Percentiles rank a stretch among this genome's conserved stretches.
phyloP scores from a whole-genome alignment of 1,140 invertebrate genomes.

The Pseudomyrmex gracilis region DNA sequence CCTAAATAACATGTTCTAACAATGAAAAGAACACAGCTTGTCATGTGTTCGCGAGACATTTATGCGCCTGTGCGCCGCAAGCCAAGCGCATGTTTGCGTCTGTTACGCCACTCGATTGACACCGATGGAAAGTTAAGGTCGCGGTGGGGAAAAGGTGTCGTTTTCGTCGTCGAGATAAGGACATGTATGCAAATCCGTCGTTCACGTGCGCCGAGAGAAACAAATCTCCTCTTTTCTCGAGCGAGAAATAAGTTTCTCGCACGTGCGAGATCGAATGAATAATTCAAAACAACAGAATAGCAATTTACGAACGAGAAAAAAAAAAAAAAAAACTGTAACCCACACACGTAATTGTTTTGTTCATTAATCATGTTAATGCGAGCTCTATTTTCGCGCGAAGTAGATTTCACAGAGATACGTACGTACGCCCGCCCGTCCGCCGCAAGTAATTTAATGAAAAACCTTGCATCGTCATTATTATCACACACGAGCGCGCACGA shows the following conservation, averaged over 20 bases:
- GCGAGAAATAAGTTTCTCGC: neutral
- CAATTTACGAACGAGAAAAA: neutral
- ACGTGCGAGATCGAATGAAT: conserved; percentile 13
- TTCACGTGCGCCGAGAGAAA: neutral
- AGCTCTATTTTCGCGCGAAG: conserved; percentile 5
- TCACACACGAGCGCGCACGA: conserved; percentile 39
- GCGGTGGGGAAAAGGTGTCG: neutral
- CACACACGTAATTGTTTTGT: conserved; percentile 20
- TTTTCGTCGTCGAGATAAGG: neutral
- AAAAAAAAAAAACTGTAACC: neutral
- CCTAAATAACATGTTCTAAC: too few species aligned
- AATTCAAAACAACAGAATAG: conserved; percentile 12
- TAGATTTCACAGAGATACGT: conserved; percentile 8
- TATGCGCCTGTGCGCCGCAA: neutral
- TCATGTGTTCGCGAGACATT: neutral
- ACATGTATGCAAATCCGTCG: conserved; percentile 16
- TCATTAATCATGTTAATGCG: conserved; percentile 8
- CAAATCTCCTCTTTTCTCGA: neutral
- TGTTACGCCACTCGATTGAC: conserved; percentile 12
- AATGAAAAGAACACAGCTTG: too few species aligned
- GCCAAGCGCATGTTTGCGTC: neutral
- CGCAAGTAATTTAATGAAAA: conserved; percentile 47
- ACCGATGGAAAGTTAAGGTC: conserved; percentile 49
- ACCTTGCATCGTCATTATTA: conserved; percentile 36
- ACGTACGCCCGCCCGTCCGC: neutral